Evolutionary conservation across 2,797 vertebrate species (phyloP), one percentile per base, ranked within the genome.

Genomic region (Characodon lateralis): DNA sequence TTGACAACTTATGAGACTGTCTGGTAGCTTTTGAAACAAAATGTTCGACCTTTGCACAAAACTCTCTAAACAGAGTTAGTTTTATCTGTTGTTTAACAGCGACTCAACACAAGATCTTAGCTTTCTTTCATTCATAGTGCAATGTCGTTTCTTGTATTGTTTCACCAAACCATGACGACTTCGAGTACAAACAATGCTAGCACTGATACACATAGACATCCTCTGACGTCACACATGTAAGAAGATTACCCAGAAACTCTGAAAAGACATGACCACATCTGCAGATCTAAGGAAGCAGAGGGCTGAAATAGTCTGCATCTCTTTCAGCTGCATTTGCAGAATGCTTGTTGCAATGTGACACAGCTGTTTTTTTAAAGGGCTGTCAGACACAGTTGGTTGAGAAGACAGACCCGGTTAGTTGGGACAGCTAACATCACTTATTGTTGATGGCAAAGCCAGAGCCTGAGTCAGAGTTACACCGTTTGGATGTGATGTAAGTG

Each of bases 401-500:
- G 72, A 66, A 16, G 59, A 72, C 76, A 65, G 13, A 48, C 39
- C 31, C 73, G n/a, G 68, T 78, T 48, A 75, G 73, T 74, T 9
- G 24, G 69, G 50, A 59, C 76, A 20, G 22, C 65, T 31, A 41
- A 70, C 55, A 69, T 75, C 79, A 82, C 73, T 72, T 50, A 31
- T 53, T 77, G 63, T 61, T 78, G 74, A 87, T 71, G 59, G 73
- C 66, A 72, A 84, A 75, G 72, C 63, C 66, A 59, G 77, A 75
- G 76, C 35, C 66, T 10, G 71, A 83, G 69, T 66, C 61, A 48
- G 69, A 41, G 41, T 46, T 63, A 59, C 39, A 20, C 13, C 26
- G 58, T 58, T 80, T 75, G 71, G 73, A 82, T 69, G 59, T 22
- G 51, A 73, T 77, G 71, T 43, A 73, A n/a, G 76, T 24, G 35